These are phyloP conservation scores for Protosalanx chinensis DNA, from an alignment of 2,797 vertebrate genomes.

Conservation along the genomic window DNA sequence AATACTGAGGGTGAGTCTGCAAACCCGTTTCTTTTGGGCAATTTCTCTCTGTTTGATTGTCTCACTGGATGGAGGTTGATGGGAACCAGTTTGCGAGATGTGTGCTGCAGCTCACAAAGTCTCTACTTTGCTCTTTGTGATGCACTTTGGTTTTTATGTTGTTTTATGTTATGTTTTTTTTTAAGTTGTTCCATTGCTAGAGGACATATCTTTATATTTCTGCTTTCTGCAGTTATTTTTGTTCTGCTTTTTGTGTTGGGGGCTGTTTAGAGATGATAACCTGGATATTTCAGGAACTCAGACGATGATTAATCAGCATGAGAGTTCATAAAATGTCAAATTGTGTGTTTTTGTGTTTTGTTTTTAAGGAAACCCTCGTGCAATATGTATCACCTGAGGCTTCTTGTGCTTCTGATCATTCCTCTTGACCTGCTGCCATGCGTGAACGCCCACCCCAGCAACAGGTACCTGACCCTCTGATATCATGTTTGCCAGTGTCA, in stretches of 20 bases:
- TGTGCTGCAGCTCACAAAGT: not conserved
- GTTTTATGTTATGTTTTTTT: not conserved
- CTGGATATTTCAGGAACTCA: no score
- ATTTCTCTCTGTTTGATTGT: not conserved
- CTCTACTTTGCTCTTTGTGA: not conserved
- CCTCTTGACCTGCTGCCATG: constrained; percentile 73
- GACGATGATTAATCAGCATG: no score
- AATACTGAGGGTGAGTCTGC: constrained; percentile 5
- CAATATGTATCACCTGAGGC: constrained; percentile 77
- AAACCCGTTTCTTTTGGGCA: not conserved
- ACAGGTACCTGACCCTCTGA: constrained; percentile 72
- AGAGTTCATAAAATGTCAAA: not conserved
- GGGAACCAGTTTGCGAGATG: not conserved
- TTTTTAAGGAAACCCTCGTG: constrained; percentile 34
- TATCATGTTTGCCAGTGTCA: not conserved
- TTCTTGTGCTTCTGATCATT: constrained; percentile 69
- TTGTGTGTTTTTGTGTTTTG: not conserved
- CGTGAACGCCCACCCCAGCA: constrained; percentile 70
- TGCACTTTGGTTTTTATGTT: not conserved
- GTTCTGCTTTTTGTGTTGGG: no score
- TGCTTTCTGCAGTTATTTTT: no score
- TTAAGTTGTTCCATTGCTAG: no score
- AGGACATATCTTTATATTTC: no score
- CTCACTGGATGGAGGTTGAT: not conserved
- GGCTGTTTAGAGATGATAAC: no score